Evolutionary conservation across 2,113 vertebrate species (phyloP).

Genomic region (Malaclemys terrapin): DNA sequence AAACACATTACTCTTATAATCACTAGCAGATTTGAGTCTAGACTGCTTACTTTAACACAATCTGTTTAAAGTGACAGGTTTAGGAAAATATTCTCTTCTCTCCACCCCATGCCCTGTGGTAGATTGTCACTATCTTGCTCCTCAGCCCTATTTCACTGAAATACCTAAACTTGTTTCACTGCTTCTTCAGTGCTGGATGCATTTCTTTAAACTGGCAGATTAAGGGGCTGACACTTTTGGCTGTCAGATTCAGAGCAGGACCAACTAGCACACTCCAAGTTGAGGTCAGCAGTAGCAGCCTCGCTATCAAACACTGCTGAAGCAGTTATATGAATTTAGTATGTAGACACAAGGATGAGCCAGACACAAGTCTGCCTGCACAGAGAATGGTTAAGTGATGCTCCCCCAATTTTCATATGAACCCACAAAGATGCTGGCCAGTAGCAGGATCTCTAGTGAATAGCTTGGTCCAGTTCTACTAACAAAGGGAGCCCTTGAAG

Average conservation of each 20-base stretch:
- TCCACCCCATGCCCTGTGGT: neutral
- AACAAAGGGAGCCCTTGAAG: neutral
- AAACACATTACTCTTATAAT: neutral
- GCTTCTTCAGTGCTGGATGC: neutral
- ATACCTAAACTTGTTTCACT: neutral
- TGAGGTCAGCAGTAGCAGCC: neutral
- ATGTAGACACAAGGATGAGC: neutral
- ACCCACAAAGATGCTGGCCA: fast-evolving
- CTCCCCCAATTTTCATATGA: neutral
- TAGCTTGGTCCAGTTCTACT: neutral
- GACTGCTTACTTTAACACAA: neutral
- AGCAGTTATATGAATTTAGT: neutral
- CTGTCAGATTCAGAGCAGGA: neutral
- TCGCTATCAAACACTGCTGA: neutral
- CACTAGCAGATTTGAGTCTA: neutral
- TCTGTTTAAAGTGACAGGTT: neutral
- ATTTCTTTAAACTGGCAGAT: neutral
- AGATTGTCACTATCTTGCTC: neutral
- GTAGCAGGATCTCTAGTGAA: neutral
- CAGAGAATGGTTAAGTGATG: neutral
- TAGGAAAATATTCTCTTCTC: neutral
- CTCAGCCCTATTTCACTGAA: neutral
- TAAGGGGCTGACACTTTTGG: neutral
- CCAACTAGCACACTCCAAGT: neutral
- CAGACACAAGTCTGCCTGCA: neutral